phyloP scores from a whole-genome alignment of 2,797 vertebrate species.

The Eremophila alpestris region DNA sequence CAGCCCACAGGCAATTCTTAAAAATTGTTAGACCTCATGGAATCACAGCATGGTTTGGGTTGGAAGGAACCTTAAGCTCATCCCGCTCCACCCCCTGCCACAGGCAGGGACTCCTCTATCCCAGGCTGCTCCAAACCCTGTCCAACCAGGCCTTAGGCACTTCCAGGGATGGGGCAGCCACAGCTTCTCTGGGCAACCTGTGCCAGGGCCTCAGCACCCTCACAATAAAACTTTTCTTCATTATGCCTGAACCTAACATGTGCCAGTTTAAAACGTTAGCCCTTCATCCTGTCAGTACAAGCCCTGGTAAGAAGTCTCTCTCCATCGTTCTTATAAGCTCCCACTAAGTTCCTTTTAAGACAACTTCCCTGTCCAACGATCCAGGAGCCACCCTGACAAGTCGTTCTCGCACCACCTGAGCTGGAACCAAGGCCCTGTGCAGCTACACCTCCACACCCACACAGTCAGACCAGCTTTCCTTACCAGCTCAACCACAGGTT shows the following conservation, averaged over 20 bases:
- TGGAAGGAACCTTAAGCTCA: not conserved
- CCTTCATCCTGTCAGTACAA: not conserved
- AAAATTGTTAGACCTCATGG: not conserved
- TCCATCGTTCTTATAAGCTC: not conserved
- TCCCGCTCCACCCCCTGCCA: not conserved
- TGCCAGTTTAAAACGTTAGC: not conserved
- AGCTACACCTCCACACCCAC: not conserved
- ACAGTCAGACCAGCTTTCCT: not conserved
- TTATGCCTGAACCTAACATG: not conserved
- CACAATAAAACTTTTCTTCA: not conserved
- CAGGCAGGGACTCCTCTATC: not conserved
- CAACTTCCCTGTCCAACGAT: not conserved
- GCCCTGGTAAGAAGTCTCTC: not conserved
- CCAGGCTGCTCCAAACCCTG: not conserved
- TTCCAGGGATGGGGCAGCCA: not conserved
- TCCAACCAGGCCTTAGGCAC: not conserved
- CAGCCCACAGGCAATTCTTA: not conserved
- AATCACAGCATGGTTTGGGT: not conserved
- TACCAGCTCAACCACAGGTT: not conserved
- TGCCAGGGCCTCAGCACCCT: not conserved
- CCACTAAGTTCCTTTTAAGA: not conserved
- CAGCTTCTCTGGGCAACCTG: not conserved
- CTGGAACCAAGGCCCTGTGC: fast-evolving
- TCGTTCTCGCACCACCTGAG: not conserved
- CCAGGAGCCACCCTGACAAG: not conserved